Evolutionary conservation across 2,113 vertebrate species (phyloP), one percentile per base, ranked within the genome.

Genomic region (Nyctereutes procyonoides): DNA sequence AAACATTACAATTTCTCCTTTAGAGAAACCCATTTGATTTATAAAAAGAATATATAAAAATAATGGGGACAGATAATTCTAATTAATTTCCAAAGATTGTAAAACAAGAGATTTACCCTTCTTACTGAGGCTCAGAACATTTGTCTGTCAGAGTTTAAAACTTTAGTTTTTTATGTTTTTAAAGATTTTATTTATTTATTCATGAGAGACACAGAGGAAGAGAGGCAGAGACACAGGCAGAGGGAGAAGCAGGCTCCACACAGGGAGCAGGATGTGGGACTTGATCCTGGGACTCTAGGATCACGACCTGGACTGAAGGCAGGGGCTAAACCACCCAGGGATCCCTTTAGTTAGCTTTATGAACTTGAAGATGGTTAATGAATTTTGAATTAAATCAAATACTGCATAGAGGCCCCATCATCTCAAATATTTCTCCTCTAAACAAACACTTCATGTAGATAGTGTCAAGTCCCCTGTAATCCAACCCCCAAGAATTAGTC

Each of bases 1-100:
- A 79, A 13, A 67, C 0, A 22, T 56, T 93, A 90, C 4, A 85
- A 56, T 88, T 96, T 93, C 77, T 95, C 67, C 60, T 94, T 91
- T 81, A 90, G 51, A 81, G 56, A 92, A 95, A 67, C 76, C 32
- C 2, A 76, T 67, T 91, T 92, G 63, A 86, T 96, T 90, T 90
- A 95, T 67, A 55, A 88, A 97, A 90, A 22, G 4, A 71, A 90
- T 91, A 90, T 62, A 91, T 48, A 94, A 88, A 71, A 90, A 62
- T 94, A 67, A 69, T 15, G 17, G 32, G 30, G 13, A 74, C 16
- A 74, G 76, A 56, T 69, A 80, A 87, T 87, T 87, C 93, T 51
- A 91, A 77, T 69, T 87, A 91, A 58, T 88, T 83, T 87, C 86
- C 58, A 82, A 76, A 71, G 30, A 38, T 69, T 76, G 43, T 73